These are phyloP conservation scores for Drosophila neocordata DNA, from an alignment of 1,140 invertebrate genomes.

Conservation along the genomic window DNA sequence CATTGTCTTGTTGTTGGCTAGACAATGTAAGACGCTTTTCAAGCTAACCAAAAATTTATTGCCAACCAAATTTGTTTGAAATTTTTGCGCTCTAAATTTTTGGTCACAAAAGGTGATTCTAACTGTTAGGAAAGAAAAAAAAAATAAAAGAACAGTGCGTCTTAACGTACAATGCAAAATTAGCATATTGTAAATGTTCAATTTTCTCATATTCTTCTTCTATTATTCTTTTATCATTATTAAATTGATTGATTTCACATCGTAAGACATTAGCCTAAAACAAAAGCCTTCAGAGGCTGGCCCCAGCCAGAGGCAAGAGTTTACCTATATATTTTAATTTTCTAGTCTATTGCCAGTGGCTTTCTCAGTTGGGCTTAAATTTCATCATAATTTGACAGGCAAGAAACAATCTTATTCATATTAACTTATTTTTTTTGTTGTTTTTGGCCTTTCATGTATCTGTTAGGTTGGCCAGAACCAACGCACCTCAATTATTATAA, in stretches of 20 bases:
- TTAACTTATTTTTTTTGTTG: slow-evolving; percentile 50
- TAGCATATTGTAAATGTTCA: slow-evolving; percentile 12
- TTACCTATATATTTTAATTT: slow-evolving; percentile 38
- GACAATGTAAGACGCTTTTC: slow-evolving; percentile 12
- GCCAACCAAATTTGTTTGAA: slow-evolving; percentile 8
- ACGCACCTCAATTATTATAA: slow-evolving; percentile 62
- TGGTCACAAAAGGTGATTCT: slow-evolving; percentile 6
- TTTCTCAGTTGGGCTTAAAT: slow-evolving; percentile 22
- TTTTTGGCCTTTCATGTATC: no score
- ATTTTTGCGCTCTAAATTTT: slow-evolving; percentile 14
- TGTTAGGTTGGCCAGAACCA: slow-evolving; percentile 28
- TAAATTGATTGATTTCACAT: slow-evolving; percentile 47
- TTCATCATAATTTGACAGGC: slow-evolving; percentile 60
- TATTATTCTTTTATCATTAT: slow-evolving; percentile 35
- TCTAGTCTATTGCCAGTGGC: slow-evolving; percentile 6
- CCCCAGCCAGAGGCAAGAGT: not conserved
- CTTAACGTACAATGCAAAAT: slow-evolving; percentile 3
- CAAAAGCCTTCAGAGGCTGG: slow-evolving; percentile 40
- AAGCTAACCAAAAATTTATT: slow-evolving; percentile 11
- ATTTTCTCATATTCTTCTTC: not conserved
- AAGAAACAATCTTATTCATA: slow-evolving; percentile 62
- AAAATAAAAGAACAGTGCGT: slow-evolving; percentile 7
- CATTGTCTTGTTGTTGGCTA: not conserved
- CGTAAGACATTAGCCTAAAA: slow-evolving; percentile 41
- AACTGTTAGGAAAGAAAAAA: slow-evolving; percentile 8